Percentiles rank a stretch among this genome's conserved stretches.
Evolutionary conservation across 2,797 vertebrate genomes (phyloP).

Genomic region (Triplophysa bombifrons): DNA sequence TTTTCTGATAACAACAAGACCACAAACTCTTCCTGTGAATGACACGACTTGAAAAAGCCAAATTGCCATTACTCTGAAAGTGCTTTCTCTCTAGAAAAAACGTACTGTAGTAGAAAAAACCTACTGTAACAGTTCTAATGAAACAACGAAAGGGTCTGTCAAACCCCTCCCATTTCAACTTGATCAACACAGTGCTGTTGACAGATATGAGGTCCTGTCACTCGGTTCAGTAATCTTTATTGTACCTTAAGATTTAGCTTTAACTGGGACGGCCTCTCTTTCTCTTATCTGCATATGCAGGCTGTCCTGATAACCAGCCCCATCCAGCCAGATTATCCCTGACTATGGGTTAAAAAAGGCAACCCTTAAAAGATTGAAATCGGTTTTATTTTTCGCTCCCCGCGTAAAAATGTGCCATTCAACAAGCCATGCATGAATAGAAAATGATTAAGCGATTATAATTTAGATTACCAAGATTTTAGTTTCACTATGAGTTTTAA

Average conservation of each 20-base stretch:
- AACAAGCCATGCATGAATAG: slow-evolving; percentile 59
- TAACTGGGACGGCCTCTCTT: slow-evolving; percentile 25
- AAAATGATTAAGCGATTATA: slow-evolving; percentile 66
- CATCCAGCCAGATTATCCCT: slow-evolving; percentile 77
- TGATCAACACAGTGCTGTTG: slow-evolving; percentile 43
- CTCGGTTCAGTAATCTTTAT: slow-evolving; percentile 31
- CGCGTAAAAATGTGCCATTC: slow-evolving; percentile 61
- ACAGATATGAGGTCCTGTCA: slow-evolving; percentile 30
- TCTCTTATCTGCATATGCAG: slow-evolving; percentile 77
- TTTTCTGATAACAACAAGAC: slow-evolving; percentile 81
- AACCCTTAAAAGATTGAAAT: slow-evolving; percentile 74
- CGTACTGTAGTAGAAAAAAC: slow-evolving; percentile 18
- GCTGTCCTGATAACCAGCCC: slow-evolving; percentile 63
- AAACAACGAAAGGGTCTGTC: slow-evolving; percentile 53
- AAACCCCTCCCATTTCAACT: slow-evolving; percentile 34
- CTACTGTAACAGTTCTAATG: slow-evolving; percentile 1
- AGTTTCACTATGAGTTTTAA: slow-evolving; percentile 54
- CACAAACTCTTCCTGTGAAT: slow-evolving; percentile 67
- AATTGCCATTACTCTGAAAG: slow-evolving; percentile 74
- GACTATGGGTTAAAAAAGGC: slow-evolving; percentile 73
- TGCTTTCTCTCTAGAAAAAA: slow-evolving; percentile 47
- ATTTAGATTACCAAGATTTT: slow-evolving; percentile 70
- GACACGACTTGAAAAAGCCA: slow-evolving; percentile 70
- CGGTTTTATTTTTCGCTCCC: slow-evolving; percentile 63
- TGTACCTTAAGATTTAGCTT: slow-evolving; percentile 37